A percentile compares a stretch with the other conserved stretches of the same genome.
These are phyloP conservation scores for Megaceryle torquata DNA, from an alignment of 2,113 vertebrate species.

Conservation along the genomic window DNA sequence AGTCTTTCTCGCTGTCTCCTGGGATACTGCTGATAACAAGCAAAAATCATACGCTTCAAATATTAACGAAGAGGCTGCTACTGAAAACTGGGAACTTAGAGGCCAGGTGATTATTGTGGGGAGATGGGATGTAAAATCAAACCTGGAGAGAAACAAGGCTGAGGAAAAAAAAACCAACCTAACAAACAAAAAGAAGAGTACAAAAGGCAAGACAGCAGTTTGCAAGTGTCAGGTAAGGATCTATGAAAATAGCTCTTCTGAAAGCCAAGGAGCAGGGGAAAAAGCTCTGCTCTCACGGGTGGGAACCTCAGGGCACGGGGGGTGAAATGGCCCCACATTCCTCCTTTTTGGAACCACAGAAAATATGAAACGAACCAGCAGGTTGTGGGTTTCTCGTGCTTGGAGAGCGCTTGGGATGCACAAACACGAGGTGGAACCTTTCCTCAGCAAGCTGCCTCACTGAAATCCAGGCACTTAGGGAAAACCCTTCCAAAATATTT, in stretches of 20 bases:
- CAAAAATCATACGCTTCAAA: not conserved
- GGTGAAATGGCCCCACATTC: not conserved
- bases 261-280: not conserved
- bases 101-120: not conserved
- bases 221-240: not conserved
- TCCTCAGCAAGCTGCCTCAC: not conserved
- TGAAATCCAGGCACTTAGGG: rapidly evolving
- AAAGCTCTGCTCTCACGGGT: not conserved
- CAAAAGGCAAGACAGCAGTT: not conserved
- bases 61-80: not conserved
- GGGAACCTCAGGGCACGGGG: rapidly evolving
- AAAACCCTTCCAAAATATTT: not conserved
- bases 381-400: not conserved
- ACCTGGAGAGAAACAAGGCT: not conserved
- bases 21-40: not conserved
- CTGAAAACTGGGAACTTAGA: not conserved
- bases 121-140: not conserved
- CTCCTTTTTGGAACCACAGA: too few relatives aligned
- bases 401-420: not conserved
- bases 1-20: not conserved
- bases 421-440: not conserved
- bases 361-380: not conserved
- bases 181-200: not conserved
- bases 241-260: not conserved
- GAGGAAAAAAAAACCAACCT: not conserved